These are phyloP conservation scores for Telmatherina bonti DNA, from an alignment of 2,797 vertebrate genomes.

Conservation along the genomic window DNA sequence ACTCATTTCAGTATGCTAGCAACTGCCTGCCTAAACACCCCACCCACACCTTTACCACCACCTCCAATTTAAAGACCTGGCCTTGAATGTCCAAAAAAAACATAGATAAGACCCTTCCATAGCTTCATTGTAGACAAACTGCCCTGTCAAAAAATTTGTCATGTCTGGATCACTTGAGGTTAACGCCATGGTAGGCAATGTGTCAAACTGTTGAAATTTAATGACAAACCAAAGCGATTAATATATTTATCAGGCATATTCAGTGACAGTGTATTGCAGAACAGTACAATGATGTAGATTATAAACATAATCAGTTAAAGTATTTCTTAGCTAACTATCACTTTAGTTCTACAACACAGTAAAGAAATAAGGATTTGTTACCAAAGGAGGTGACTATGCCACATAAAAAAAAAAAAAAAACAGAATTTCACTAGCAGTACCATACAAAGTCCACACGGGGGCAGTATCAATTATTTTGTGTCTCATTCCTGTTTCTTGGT, in stretches of 20 bases:
- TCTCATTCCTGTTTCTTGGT: neutral
- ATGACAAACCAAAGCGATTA: neutral
- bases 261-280: neutral
- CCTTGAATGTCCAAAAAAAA: neutral
- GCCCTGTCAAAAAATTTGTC: neutral
- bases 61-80: too few relatives aligned
- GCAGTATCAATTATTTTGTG: constrained; percentile 40
- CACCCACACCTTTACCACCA: too few relatives aligned
- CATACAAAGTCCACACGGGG: constrained; percentile 37
- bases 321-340: neutral
- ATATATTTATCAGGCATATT: neutral
- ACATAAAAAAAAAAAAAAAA: too few relatives aligned
- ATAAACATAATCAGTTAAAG: neutral
- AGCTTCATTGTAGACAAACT: neutral
- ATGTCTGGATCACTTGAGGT: neutral
- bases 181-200: neutral
- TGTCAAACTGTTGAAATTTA: neutral
- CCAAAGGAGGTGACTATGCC: neutral
- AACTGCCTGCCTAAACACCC: too few relatives aligned
- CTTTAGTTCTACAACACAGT: neutral
- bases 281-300: neutral
- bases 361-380: neutral
- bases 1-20: too few relatives aligned
- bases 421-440: constrained; percentile 21
- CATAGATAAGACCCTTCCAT: neutral